Base-by-base conservation (phyloP, 1,140 invertebrate species). In the Philopotamus ludificatus region DNA sequence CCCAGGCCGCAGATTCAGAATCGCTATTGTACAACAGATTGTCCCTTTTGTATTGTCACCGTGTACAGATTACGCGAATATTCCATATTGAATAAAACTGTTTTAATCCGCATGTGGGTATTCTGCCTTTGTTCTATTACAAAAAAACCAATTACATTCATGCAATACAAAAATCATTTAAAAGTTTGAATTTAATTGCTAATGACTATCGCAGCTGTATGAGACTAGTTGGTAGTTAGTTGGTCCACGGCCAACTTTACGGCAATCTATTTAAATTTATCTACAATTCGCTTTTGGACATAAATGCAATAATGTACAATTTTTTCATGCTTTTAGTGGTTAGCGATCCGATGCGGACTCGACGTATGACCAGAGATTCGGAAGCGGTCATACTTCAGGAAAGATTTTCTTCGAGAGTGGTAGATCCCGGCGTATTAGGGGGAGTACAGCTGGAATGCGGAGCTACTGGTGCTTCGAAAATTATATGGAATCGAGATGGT, bases 401-500 rank as follows among this genome's bases (percentile, higher is more conserved):
- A 23, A 20, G 60, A 12, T 70, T 70, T 20, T 54, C 49, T n/a
- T 8, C 64, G 0, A 28, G 47, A 21, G 64, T 61, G 0, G 44
- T 70, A 12, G 34, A 64, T 10, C 47, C 64, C 9, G 68, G 68
- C 20, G 54, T 55, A 1, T 3, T 1, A 1, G 22, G 41, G 3
- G 23, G 34, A n/a, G 41, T 66, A 2, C 26, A 53, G 21, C 42
- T 70, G 9, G 50, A 60, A 39, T 70, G 68, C 47, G 49, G 15
- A 21, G 68, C 68, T 1, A 57, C 59, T 8, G 64, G 60, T 18
- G 64, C 64, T 12, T 10, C 60, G 0, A 49, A 53, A 20, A 49
- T 70, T 2, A 3, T 47, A 8, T 70, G 68, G 68, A 57, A 51
- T 26, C 28, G 68, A 2, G 68, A 70, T 51, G 64, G 64, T 1